Conservation (phyloP, 2,113 vertebrate species). For the Phaetusa simplex region DNA sequence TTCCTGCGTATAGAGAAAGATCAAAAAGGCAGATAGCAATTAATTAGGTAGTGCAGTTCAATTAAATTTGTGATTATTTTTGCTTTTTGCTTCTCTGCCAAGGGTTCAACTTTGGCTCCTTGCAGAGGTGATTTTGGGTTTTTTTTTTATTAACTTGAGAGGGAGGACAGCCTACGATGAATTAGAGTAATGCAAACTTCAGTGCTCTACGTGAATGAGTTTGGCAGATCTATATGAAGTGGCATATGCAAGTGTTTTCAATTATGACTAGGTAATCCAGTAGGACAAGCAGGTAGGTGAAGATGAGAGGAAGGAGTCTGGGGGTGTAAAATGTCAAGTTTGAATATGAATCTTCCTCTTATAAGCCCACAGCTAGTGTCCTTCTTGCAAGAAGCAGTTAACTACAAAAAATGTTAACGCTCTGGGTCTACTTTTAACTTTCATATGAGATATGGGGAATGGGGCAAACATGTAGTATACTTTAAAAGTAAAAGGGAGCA, state of each 20-base stretch:
- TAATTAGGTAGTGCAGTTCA: background rate
- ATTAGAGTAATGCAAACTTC: background rate
- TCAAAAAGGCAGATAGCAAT: background rate
- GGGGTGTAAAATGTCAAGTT: background rate
- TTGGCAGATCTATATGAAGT: background rate
- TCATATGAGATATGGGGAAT: background rate
- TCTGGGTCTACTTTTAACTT: background rate
- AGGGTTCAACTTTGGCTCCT: background rate
- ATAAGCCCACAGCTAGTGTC: background rate
- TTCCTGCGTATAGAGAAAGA: background rate
- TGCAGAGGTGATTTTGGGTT: rapidly evolving
- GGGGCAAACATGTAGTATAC: background rate
- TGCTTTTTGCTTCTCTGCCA: background rate
- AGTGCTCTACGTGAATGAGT: background rate
- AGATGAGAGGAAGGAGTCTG: background rate
- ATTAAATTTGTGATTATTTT: background rate
- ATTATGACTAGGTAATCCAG: background rate
- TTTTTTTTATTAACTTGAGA: background rate
- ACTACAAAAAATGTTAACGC: background rate
- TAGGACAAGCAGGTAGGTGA: background rate
- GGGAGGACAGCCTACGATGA: background rate
- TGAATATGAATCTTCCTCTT: background rate
- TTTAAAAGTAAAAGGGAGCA: background rate
- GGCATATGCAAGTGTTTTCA: background rate
- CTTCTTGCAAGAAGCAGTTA: background rate